These are phyloP conservation scores for Norana najaformis DNA, from an alignment of 2,888 invertebrate species.

Conservation along the genomic window DNA sequence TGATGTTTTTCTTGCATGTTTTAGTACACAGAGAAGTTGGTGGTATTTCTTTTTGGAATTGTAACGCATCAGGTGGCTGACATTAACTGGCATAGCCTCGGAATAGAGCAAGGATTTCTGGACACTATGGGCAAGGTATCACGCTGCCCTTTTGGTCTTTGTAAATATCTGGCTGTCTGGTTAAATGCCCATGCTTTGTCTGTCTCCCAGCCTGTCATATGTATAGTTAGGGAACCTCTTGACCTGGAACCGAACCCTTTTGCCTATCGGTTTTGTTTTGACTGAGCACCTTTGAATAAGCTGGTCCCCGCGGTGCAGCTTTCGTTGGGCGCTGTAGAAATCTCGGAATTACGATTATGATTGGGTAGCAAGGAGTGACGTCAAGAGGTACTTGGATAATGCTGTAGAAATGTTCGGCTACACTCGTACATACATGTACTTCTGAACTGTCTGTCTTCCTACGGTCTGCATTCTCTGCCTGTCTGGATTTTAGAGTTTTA, in stretches of 20 bases:
- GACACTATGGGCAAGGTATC: constrained; percentile 56
- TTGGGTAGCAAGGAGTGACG: background rate
- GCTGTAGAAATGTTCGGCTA: no score
- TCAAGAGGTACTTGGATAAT: background rate
- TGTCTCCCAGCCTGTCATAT: background rate
- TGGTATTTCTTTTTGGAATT: constrained; percentile 56
- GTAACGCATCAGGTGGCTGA: constrained; percentile 60
- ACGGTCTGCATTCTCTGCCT: background rate
- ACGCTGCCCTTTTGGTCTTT: background rate
- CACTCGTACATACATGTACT: no score
- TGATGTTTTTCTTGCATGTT: constrained; percentile 10
- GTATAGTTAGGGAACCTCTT: no score
- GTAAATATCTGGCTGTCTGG: background rate
- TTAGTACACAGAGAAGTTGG: constrained; percentile 54
- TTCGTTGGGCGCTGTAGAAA: no score
- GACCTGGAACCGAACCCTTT: no score
- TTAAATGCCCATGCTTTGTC: no score
- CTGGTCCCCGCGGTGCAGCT: no score
- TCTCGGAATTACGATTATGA: no score
- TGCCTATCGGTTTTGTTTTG: no score
- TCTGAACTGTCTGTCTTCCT: no score
- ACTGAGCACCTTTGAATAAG: no score
- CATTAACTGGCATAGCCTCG: constrained; percentile 58
- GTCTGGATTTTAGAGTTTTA: background rate
- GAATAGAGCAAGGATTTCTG: constrained; percentile 57